These are phyloP conservation scores for Vespertilio murinus DNA, from an alignment of 2,797 vertebrate genomes.

Conservation along the genomic window DNA sequence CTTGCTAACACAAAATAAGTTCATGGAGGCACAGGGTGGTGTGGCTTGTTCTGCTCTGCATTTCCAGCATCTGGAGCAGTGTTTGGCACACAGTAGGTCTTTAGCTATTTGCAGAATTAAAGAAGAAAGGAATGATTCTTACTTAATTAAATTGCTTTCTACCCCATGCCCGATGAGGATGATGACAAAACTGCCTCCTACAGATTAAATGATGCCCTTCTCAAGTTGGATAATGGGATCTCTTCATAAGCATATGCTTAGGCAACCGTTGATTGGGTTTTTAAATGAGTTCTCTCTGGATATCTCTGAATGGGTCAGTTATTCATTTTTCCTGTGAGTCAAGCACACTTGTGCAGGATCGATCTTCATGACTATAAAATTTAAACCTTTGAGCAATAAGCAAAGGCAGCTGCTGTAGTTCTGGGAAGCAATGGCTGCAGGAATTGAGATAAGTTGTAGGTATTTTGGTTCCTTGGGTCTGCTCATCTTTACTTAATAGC, in stretches of 20 bases:
- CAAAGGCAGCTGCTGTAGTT: background rate
- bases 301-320: constrained; percentile 10
- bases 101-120: background rate
- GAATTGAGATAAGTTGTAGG: background rate
- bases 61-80: background rate
- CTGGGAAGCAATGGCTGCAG: constrained; percentile 14
- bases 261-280: background rate
- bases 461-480: constrained; percentile 25
- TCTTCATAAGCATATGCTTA: background rate
- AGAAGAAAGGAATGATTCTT: background rate
- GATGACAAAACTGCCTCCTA: too few species aligned
- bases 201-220: too few species aligned
- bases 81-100: background rate
- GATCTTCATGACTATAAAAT: constrained; percentile 16
- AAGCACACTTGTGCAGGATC: background rate
- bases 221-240: too few species aligned
- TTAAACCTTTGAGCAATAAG: constrained; percentile 34
- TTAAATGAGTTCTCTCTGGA: background rate
- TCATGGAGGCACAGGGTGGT: background rate
- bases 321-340: background rate
- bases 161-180: background rate
- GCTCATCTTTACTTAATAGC: constrained; percentile 60
- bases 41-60: background rate
- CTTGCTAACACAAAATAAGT: background rate
- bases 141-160: background rate